phyloP scores from a whole-genome alignment of 2,888 invertebrate species.

The Syrphus vitripennis region DNA sequence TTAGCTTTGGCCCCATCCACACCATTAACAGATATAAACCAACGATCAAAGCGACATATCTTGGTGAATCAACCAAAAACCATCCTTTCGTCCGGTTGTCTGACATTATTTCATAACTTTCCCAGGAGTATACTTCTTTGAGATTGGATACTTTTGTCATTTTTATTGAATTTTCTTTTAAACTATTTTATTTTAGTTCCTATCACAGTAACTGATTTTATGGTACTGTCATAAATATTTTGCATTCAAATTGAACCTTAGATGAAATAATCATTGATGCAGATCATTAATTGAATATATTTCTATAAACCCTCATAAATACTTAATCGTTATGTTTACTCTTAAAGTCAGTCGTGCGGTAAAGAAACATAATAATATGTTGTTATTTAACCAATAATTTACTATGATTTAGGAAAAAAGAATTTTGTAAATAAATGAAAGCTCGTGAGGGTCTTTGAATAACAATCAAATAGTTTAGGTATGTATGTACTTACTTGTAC shows the following conservation, averaged over 20 bases:
- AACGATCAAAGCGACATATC: conserved; percentile 87
- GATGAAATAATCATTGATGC: not conserved
- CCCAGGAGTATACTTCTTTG: conserved; percentile 12
- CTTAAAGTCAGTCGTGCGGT: not conserved
- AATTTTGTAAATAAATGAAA: not conserved
- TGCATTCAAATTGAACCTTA: not conserved
- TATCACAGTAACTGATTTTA: not conserved
- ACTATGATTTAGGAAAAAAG: not conserved
- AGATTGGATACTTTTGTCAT: conserved; percentile 9
- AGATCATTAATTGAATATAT: not conserved
- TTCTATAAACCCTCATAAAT: not conserved
- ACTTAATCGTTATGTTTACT: not conserved
- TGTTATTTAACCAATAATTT: not conserved
- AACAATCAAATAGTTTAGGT: not conserved
- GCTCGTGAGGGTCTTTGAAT: not conserved
- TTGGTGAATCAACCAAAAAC: conserved; percentile 91
- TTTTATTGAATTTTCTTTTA: not conserved
- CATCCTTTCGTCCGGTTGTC: conserved; percentile 92
- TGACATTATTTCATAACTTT: conserved; percentile 72
- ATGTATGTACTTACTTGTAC: not conserved
- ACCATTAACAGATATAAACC: conserved; percentile 89
- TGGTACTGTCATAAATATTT: not conserved
- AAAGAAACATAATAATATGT: not conserved
- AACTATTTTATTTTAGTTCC: not conserved
- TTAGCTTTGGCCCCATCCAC: conserved; percentile 90